These are phyloP conservation scores for Rhinopomastus cyanomelas DNA, from an alignment of 2,113 vertebrate genomes.

Conservation along the genomic window DNA sequence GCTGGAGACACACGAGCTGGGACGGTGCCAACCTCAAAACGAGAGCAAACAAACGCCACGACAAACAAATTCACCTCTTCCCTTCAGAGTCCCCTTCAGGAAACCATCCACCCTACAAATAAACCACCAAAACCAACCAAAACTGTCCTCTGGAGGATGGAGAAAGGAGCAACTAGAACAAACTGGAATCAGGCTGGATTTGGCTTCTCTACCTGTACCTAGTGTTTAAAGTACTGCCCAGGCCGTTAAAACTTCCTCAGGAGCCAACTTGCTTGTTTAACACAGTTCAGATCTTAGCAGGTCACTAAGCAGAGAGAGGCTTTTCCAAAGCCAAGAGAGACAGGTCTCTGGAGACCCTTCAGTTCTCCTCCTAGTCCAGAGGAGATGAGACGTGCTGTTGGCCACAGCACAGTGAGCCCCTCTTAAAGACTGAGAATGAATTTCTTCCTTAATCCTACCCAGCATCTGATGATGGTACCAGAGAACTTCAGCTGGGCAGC, in stretches of 20 bases:
- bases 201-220: not conserved
- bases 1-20: not conserved
- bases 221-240: not conserved
- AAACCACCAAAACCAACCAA: not conserved
- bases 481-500: not conserved
- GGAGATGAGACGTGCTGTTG: not conserved
- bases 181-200: not conserved
- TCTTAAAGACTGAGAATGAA: not conserved
- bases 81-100: constrained; percentile 5
- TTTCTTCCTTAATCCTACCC: not conserved
- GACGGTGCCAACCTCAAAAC: not conserved
- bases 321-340: not conserved
- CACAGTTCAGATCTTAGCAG: not conserved
- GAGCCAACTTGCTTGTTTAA: not conserved
- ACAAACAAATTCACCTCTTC: not conserved
- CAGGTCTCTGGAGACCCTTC: not conserved
- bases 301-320: not conserved
- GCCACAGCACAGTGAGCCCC: not conserved
- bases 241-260: not conserved
- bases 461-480: not conserved
- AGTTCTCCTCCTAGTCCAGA: not conserved
- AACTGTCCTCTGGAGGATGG: not conserved
- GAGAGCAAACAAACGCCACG: constrained; percentile 5
- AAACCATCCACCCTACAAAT: constrained; percentile 15
- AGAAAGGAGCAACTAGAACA: not conserved